Evolutionary conservation across 2,797 vertebrate species (phyloP).

Genomic region (Galago senegalensis): DNA sequence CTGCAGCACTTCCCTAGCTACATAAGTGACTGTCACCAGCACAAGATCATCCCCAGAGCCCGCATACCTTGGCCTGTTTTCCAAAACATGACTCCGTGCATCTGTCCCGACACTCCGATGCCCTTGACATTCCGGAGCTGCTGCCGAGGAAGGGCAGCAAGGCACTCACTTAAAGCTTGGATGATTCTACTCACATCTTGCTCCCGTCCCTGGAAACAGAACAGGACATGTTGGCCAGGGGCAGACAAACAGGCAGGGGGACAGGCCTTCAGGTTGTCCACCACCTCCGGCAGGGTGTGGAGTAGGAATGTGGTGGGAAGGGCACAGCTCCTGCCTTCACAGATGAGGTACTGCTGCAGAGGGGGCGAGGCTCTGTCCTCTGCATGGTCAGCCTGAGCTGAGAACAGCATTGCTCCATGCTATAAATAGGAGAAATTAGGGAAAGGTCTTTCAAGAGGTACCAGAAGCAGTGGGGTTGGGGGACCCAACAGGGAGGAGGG

Average conservation of each 20-base stretch:
- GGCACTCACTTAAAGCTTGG: constrained; percentile 92
- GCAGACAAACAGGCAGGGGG: not conserved
- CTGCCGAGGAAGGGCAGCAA: constrained; percentile 91
- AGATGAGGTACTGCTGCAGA: not conserved
- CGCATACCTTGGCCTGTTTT: constrained; percentile 91
- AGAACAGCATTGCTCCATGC: not conserved
- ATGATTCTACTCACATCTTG: constrained; percentile 93
- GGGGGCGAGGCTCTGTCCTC: not conserved
- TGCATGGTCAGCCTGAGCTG: not conserved
- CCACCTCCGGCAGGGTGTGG: not conserved
- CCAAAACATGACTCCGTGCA: constrained; percentile 98
- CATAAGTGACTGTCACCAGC: not conserved
- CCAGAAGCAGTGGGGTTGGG: accelerated
- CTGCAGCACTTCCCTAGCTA: not conserved
- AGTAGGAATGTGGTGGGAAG: not conserved
- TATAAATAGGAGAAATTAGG: not conserved
- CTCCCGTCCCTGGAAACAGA: constrained; percentile 92
- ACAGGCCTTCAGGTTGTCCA: not conserved
- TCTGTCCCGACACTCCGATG: constrained; percentile 96
- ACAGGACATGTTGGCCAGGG: not conserved
- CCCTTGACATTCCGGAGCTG: constrained; percentile 90
- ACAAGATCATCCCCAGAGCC: not conserved
- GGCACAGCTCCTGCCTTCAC: too few relatives aligned
- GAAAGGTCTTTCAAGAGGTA: not conserved
- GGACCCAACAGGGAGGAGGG: not conserved